phyloP scores from a whole-genome alignment of 1,140 invertebrate species.

The Pomacea maculata region DNA sequence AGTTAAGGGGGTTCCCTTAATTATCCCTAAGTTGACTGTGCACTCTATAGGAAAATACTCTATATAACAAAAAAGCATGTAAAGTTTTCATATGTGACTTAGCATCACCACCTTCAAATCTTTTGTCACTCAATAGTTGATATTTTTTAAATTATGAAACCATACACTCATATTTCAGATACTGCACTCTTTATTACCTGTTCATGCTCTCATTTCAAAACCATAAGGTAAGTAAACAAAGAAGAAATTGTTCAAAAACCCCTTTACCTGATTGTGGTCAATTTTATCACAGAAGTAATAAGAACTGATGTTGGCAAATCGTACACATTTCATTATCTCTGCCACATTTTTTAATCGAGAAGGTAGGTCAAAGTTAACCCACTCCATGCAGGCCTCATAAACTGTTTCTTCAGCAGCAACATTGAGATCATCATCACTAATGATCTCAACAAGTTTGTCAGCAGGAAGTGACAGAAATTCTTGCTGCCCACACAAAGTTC shows the following conservation, averaged over 20 bases:
- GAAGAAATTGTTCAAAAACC: not conserved
- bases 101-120: no score
- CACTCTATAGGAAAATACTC: no score
- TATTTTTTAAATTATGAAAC: no score
- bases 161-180: no score
- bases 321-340: slow-evolving; percentile 69
- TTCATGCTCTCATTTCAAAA: no score
- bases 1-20: no score
- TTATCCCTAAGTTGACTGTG: no score
- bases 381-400: slow-evolving; percentile 69
- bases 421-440: slow-evolving; percentile 69
- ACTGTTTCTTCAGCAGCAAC: slow-evolving; percentile 70
- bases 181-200: no score
- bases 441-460: slow-evolving; percentile 67
- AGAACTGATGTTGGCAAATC: slow-evolving; percentile 70
- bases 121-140: no score
- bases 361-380: slow-evolving; percentile 67
- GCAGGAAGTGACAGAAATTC: slow-evolving; percentile 59
- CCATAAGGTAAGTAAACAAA: no score
- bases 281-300: slow-evolving; percentile 73
- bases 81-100: no score
- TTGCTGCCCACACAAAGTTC: slow-evolving; percentile 51
- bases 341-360: slow-evolving; percentile 39
- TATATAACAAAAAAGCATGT: no score
- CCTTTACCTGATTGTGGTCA: slow-evolving; percentile 52